Evolutionary conservation across 2,888 invertebrate genomes (phyloP).

Genomic region (Diloba caeruleocephala): DNA sequence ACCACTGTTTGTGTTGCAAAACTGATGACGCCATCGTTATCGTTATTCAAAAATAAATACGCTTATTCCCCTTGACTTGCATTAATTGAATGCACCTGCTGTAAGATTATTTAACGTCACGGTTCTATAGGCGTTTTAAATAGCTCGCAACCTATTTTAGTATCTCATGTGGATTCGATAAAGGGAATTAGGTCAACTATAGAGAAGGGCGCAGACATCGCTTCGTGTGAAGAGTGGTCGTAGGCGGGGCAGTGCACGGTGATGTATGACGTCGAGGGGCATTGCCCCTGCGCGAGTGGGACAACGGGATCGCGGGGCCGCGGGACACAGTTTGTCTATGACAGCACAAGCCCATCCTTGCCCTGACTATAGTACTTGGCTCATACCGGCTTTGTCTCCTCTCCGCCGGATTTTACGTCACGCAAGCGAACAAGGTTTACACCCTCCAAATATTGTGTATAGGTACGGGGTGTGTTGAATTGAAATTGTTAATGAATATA

Average conservation of each 20-base stretch:
- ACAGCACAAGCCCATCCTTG: constrained; percentile 65
- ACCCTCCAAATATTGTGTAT: constrained; percentile 1
- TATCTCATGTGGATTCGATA: constrained; percentile 49
- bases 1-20: too few relatives aligned
- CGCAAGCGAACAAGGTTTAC: constrained; percentile 4
- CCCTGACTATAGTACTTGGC: constrained; percentile 9
- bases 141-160: constrained; percentile 53
- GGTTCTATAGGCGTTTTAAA: constrained; percentile 40
- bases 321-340: constrained; percentile 51
- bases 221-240: constrained; percentile 52
- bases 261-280: constrained; percentile 68
- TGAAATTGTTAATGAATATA: too few relatives aligned
- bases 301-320: constrained; percentile 45
- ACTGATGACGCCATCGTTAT: too few relatives aligned
- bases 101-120: constrained; percentile 23
- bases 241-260: constrained; percentile 50
- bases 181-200: constrained; percentile 65
- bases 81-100: constrained; percentile 21
- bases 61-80: too few relatives aligned
- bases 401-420: constrained; percentile 19
- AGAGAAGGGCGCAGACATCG: constrained; percentile 53
- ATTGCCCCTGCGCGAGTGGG: constrained; percentile 68
- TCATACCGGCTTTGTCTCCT: constrained; percentile 7
- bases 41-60: too few relatives aligned
- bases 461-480: not conserved